These are phyloP conservation scores for Misgurnus mizolepis DNA, from an alignment of 2,113 vertebrate genomes.

Conservation along the genomic window DNA sequence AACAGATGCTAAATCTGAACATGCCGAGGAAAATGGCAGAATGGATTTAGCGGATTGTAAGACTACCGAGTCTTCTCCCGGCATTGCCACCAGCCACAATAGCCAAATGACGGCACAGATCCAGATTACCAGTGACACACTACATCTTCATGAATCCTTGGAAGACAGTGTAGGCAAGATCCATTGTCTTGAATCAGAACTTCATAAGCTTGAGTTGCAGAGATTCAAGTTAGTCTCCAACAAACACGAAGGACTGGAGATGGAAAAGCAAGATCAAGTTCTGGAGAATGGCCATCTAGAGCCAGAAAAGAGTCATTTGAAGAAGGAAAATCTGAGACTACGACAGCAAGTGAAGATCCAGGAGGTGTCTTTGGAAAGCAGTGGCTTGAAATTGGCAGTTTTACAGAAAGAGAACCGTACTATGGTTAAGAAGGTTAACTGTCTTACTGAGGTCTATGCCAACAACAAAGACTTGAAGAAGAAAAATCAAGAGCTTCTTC, in stretches of 20 bases:
- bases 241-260: constrained; percentile 92
- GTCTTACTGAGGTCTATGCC: constrained; percentile 86
- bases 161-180: constrained; percentile 97
- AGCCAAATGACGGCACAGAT: constrained; percentile 51
- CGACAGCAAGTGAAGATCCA: constrained; percentile 95
- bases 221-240: constrained; percentile 97
- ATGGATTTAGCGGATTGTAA: constrained; percentile 79
- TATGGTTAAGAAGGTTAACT: constrained; percentile 81
- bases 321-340: constrained; percentile 94
- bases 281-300: constrained; percentile 92
- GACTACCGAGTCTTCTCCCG: constrained; percentile 87
- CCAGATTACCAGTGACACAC: constrained; percentile 92
- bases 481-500: constrained; percentile 94
- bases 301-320: constrained; percentile 94
- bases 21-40: not conserved
- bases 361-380: constrained; percentile 90
- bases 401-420: constrained; percentile 86
- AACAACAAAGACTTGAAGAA: constrained; percentile 91
- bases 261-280: constrained; percentile 90
- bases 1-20: not conserved
- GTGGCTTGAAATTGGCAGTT: constrained; percentile 82
- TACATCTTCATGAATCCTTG: constrained; percentile 91
- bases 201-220: constrained; percentile 87
- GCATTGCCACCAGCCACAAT: constrained; percentile 90
- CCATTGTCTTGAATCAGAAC: constrained; percentile 89